Evolutionary conservation across 2,888 invertebrate species (phyloP).

Genomic region (Andrena chrysosceles): DNA sequence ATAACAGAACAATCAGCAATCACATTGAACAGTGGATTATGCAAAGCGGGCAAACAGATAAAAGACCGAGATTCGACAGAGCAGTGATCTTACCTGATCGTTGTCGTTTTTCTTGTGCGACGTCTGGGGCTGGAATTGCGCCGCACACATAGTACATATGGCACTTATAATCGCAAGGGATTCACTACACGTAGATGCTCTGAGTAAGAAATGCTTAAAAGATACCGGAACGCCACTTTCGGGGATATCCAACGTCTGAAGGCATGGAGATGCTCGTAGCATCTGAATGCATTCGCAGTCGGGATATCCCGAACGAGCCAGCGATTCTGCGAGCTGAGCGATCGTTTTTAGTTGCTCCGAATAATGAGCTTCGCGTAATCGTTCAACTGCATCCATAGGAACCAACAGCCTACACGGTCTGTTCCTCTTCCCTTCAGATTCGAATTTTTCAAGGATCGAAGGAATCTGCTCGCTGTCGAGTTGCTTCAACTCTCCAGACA

Average conservation of each 20-base stretch:
- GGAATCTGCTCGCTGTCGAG: slow-evolving; percentile 77
- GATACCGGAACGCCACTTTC: slow-evolving; percentile 76
- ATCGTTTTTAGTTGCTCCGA: slow-evolving; percentile 81
- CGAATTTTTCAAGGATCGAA: slow-evolving; percentile 75
- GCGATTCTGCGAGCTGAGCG: slow-evolving; percentile 78
- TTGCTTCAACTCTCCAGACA: slow-evolving; percentile 76
- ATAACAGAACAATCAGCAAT: slow-evolving; percentile 51
- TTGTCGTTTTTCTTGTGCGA: slow-evolving; percentile 79
- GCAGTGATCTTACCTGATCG: slow-evolving; percentile 72
- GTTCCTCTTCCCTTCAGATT: slow-evolving; percentile 67
- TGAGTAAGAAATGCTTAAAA: slow-evolving; percentile 78
- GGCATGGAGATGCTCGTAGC: slow-evolving; percentile 72
- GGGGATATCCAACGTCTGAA: slow-evolving; percentile 76
- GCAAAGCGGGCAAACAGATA: not conserved
- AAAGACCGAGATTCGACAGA: not conserved
- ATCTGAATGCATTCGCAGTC: slow-evolving; percentile 78
- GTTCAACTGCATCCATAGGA: slow-evolving; percentile 81
- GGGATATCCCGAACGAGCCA: slow-evolving; percentile 75
- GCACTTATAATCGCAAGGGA: slow-evolving; percentile 80
- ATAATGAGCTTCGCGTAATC: slow-evolving; percentile 80
- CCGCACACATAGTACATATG: slow-evolving; percentile 78
- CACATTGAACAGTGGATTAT: not conserved
- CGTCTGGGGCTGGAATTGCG: slow-evolving; percentile 72
- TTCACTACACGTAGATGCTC: slow-evolving; percentile 83
- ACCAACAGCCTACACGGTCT: slow-evolving; percentile 79